phyloP scores from a whole-genome alignment of 23 tunicate species.

The Styela clava region DNA sequence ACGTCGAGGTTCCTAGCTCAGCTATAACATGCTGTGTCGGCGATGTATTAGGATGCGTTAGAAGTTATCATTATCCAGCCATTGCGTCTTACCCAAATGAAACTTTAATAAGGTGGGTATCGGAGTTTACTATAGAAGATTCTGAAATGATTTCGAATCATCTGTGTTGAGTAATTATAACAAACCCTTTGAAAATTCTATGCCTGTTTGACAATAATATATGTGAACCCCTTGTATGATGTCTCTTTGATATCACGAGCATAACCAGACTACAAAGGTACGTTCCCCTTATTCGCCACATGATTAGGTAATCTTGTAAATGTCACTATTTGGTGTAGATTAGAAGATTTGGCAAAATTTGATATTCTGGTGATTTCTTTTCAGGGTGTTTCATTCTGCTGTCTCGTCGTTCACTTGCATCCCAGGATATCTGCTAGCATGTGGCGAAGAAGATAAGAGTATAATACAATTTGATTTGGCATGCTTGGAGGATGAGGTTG shows the following conservation, averaged over 20 bases:
- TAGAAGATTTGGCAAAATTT: no score
- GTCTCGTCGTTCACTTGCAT: not conserved
- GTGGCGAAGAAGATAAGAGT: not conserved
- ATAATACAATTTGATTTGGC: not conserved
- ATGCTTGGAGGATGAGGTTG: not conserved
- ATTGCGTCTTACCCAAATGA: slow-evolving; percentile 1
- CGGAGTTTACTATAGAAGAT: not conserved
- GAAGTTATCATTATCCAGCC: slow-evolving; percentile 9
- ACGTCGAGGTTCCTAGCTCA: not conserved
- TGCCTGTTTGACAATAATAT: no score
- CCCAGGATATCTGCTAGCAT: not conserved
- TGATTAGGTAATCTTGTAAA: no score
- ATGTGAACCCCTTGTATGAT: no score
- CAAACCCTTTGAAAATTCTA: no score
- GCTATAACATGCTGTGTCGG: slow-evolving; percentile 9
- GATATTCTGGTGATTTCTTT: no score
- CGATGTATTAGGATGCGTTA: slow-evolving; percentile 17
- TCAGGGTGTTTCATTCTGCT: not conserved
- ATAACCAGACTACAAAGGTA: no score
- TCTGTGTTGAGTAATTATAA: no score
- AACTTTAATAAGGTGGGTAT: not conserved
- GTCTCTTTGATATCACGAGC: no score
- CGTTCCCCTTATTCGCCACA: no score
- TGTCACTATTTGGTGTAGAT: no score
- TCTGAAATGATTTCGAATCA: no score